Percentiles rank a stretch among this genome's conserved stretches.
Evolutionary conservation across 2,113 vertebrate genomes (phyloP).

Genomic region (Symphodus melops): DNA sequence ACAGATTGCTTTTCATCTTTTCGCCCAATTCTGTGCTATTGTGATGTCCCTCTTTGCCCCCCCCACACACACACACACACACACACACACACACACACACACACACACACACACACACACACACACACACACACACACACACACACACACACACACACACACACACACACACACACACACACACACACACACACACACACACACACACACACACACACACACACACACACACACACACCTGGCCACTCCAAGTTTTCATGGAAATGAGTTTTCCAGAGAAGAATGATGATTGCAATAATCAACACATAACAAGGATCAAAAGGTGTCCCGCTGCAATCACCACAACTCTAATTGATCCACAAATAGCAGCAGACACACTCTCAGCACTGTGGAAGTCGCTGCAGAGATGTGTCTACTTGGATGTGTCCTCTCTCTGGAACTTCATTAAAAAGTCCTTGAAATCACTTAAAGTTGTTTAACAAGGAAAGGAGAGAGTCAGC

Average conservation of each 20-base stretch:
- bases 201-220: background rate
- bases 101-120: background rate
- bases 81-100: background rate
- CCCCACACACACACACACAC: background rate
- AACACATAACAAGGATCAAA: background rate
- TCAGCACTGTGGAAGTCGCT: too few species aligned
- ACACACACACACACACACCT: background rate
- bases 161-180: background rate
- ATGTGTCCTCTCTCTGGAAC: background rate
- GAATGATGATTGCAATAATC: conserved; percentile 7
- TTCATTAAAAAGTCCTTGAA: background rate
- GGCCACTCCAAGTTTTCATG: background rate
- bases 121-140: background rate
- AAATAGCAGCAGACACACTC: background rate
- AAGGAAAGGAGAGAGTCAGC: background rate
- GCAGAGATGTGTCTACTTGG: background rate
- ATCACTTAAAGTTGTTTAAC: background rate
- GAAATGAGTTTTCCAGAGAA: background rate
- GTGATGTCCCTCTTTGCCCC: background rate
- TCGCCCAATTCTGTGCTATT: background rate
- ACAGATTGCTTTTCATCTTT: too few species aligned
- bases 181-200: background rate
- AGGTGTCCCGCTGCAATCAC: conserved; percentile 3
- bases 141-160: background rate
- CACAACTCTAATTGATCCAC: background rate